These are phyloP conservation scores for Chrysopa pallens DNA, from an alignment of 1,140 invertebrate genomes.

Conservation along the genomic window DNA sequence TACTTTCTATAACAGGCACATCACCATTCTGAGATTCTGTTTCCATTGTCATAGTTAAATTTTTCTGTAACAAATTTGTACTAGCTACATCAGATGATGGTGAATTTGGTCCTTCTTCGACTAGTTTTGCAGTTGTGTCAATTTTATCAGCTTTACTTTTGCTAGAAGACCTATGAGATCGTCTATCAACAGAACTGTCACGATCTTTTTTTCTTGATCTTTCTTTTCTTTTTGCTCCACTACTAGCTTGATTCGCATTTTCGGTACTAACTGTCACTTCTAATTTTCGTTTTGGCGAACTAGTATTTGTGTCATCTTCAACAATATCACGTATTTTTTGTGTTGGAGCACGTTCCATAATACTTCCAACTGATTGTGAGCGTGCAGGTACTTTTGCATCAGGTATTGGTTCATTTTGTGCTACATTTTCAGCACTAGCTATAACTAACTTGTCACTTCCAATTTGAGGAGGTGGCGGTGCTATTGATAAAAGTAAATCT, in stretches of 20 bases:
- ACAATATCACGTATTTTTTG: conserved; percentile 13
- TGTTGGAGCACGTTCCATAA: conserved; percentile 33
- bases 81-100: too few relatives aligned
- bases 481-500: conserved; percentile 70
- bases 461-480: conserved; percentile 41
- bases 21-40: conserved; percentile 2
- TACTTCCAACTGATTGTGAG: conserved; percentile 46
- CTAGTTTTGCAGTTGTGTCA: too few relatives aligned
- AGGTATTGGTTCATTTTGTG: neutral
- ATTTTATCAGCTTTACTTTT: conserved; percentile 5
- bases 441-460: conserved; percentile 47
- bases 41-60: conserved; percentile 18
- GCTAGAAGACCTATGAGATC: conserved; percentile 11
- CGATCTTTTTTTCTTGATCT: conserved; percentile 23
- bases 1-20: too few relatives aligned
- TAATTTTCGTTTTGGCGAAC: conserved; percentile 41
- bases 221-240: conserved; percentile 38
- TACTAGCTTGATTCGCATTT: conserved; percentile 21
- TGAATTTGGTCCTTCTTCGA: neutral
- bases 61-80: neutral
- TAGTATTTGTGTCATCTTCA: conserved; percentile 7
- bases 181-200: neutral
- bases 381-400: conserved; percentile 28
- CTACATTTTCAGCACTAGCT: conserved; percentile 26
- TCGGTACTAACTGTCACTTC: conserved; percentile 50